These are phyloP conservation scores for Mesorhabditis spiculigera DNA, from an alignment of 2,888 invertebrate species.

Conservation along the genomic window DNA sequence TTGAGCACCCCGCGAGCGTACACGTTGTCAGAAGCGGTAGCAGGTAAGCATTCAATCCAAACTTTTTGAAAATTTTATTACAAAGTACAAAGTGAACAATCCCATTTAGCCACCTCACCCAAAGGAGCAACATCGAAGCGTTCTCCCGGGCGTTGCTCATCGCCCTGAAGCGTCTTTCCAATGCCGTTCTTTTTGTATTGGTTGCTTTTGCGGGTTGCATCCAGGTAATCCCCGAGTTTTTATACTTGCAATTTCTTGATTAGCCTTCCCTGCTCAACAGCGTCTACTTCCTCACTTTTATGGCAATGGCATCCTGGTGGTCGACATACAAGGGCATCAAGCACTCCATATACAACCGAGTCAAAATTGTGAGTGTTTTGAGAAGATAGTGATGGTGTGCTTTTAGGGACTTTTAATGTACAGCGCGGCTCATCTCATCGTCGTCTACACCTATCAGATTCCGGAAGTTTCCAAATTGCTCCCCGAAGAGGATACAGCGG, in stretches of 20 bases:
- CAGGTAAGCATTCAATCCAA: neutral
- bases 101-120: neutral
- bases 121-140: conserved; percentile 5
- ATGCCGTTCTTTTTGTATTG: conserved; percentile 42
- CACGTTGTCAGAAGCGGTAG: neutral
- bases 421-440: conserved; percentile 42
- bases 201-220: conserved; percentile 42
- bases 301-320: conserved; percentile 54
- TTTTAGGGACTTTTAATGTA: conserved; percentile 30
- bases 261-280: conserved; percentile 47
- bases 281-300: conserved; percentile 46
- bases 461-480: conserved; percentile 37
- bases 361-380: conserved; percentile 31
- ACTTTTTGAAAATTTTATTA: neutral
- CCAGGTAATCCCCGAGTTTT: conserved; percentile 25
- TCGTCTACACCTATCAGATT: conserved; percentile 53
- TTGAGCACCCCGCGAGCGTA: neutral
- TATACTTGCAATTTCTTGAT: conserved; percentile 14
- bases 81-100: neutral
- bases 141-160: conserved; percentile 24
- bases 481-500: conserved; percentile 22
- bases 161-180: conserved; percentile 41
- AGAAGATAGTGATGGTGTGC: no score
- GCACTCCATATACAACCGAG: conserved; percentile 25
- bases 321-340: conserved; percentile 44